Evolutionary conservation across 2,888 invertebrate genomes (phyloP).

Genomic region (Icerya purchasi): DNA sequence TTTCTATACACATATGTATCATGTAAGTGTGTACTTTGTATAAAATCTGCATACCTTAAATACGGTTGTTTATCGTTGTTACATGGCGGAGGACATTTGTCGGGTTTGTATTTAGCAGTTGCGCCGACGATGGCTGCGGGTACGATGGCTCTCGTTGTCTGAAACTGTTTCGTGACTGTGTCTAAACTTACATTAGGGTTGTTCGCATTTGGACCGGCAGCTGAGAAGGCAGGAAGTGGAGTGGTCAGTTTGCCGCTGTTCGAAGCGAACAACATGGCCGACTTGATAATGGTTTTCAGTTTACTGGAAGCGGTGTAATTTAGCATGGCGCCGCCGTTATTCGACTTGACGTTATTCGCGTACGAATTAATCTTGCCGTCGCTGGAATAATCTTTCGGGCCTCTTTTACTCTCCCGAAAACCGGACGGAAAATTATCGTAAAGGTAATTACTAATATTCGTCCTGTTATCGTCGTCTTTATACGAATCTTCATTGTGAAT

Average conservation of each 20-base stretch:
- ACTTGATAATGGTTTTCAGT: neutral
- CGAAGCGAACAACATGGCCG: neutral
- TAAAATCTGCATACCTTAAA: constrained; percentile 18
- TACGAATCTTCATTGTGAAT: neutral
- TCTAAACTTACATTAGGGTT: too few species aligned
- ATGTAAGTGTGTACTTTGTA: neutral
- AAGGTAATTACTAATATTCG: too few species aligned
- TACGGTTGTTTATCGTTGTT: constrained; percentile 20
- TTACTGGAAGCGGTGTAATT: neutral
- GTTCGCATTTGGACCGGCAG: too few species aligned
- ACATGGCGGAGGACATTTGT: constrained; percentile 16
- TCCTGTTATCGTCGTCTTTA: neutral
- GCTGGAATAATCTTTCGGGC: neutral
- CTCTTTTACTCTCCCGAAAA: neutral
- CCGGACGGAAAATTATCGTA: too few species aligned
- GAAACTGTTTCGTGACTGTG: too few species aligned
- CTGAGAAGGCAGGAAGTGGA: too few species aligned
- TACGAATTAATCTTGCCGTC: neutral
- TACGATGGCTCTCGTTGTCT: too few species aligned
- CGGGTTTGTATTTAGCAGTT: too few species aligned
- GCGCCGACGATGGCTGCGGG: too few species aligned
- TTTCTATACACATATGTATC: too few species aligned
- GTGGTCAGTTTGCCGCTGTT: too few species aligned
- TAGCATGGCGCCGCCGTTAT: neutral
- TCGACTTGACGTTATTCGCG: neutral